Evolutionary conservation across 2,888 invertebrate genomes (phyloP).

Genomic region (Pyrrhosoma nymphula): DNA sequence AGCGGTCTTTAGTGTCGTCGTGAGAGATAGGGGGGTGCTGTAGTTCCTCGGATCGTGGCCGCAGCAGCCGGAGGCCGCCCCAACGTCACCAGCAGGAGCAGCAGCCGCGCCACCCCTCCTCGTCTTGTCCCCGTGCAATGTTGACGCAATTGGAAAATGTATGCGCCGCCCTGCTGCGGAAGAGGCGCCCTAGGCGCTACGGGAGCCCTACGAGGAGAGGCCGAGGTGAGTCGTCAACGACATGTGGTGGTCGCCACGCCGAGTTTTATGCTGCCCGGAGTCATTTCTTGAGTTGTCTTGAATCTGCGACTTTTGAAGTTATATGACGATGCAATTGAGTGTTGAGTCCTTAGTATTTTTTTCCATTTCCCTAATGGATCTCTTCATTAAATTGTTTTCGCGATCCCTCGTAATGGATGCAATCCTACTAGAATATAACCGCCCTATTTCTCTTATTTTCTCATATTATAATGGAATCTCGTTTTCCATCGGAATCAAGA

Average conservation of each 20-base stretch:
- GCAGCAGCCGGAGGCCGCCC: neutral
- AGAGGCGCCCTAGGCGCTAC: constrained; percentile 57
- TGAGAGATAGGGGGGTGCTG: constrained; percentile 60
- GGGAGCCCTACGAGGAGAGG: constrained; percentile 61
- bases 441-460: no score
- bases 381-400: no score
- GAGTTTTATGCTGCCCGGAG: neutral
- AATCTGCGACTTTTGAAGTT: no score
- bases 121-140: constrained; percentile 66
- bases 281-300: neutral
- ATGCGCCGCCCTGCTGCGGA: constrained; percentile 69
- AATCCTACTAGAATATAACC: no score
- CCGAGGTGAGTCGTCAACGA: constrained; percentile 46
- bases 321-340: no score
- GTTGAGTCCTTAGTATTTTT: no score
- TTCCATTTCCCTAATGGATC: no score
- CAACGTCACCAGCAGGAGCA: neutral
- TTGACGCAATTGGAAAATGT: constrained; percentile 70
- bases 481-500: no score
- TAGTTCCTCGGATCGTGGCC: constrained; percentile 59
- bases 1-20: neutral
- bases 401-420: no score
- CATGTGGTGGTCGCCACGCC: neutral
- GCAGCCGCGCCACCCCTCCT: neutral
- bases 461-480: no score